Conservation (phyloP, 2,888 invertebrate species). For the Halocaridina rubra region DNA sequence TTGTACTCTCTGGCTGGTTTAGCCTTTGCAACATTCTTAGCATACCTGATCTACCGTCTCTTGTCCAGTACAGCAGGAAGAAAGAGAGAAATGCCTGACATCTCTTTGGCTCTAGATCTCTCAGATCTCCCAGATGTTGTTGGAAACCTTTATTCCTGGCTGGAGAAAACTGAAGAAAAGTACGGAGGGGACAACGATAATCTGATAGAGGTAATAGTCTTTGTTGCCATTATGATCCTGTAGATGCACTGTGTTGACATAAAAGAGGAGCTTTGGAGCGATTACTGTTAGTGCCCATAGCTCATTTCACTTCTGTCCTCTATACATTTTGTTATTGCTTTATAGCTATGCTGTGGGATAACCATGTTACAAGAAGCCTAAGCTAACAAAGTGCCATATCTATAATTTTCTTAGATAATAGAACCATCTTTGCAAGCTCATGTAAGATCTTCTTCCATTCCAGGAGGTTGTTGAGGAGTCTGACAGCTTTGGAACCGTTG, state of each 20-base stretch:
- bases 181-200: too few species aligned
- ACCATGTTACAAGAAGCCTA: not conserved
- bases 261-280: too few species aligned
- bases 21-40: slow-evolving; percentile 61
- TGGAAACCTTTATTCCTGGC: slow-evolving; percentile 49
- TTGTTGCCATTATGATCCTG: too few species aligned
- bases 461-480: not conserved
- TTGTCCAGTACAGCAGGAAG: slow-evolving; percentile 48
- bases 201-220: too few species aligned
- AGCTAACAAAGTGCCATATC: not conserved
- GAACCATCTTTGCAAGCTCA: not conserved
- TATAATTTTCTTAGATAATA: not conserved
- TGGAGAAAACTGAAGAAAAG: slow-evolving; percentile 30
- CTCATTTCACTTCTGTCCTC: not conserved
- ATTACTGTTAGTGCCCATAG: too few species aligned
- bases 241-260: too few species aligned
- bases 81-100: slow-evolving; percentile 40
- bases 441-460: not conserved
- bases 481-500: slow-evolving; percentile 16
- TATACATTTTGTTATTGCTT: not conserved
- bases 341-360: not conserved
- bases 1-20: slow-evolving; percentile 59
- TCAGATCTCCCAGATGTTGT: slow-evolving; percentile 56
- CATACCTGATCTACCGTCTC: slow-evolving; percentile 55
- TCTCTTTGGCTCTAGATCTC: slow-evolving; percentile 42